Percentiles rank a stretch among this genome's conserved stretches.
Conservation (phyloP, 1,140 invertebrate genomes). For the Gyrodactylus bullatarudis region DNA sequence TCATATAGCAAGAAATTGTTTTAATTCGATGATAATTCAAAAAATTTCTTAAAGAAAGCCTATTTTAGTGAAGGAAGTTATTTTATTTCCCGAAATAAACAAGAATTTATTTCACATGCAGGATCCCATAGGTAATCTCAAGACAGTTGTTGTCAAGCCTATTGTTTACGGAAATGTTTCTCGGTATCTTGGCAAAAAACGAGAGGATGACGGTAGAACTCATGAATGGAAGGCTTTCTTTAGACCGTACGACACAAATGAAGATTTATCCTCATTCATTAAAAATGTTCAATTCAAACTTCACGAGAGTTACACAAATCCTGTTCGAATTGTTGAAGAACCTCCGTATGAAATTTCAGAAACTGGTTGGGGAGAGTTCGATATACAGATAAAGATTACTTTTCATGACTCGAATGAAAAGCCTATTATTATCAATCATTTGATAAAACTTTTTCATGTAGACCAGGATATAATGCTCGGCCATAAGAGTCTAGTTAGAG, state of each 20-base stretch:
- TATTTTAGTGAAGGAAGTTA: too few relatives aligned
- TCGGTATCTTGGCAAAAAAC: slow-evolving; percentile 68
- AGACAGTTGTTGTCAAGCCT: slow-evolving; percentile 38
- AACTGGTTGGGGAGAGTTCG: slow-evolving; percentile 98
- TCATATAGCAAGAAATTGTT: too few relatives aligned
- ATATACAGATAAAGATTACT: slow-evolving; percentile 85
- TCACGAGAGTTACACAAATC: slow-evolving; percentile 81
- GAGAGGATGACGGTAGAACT: slow-evolving; percentile 91
- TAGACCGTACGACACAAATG: slow-evolving; percentile 29
- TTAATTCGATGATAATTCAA: too few relatives aligned
- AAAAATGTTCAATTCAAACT: slow-evolving; percentile 90
- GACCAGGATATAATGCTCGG: slow-evolving; percentile 24
- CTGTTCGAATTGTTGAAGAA: slow-evolving; percentile 52
- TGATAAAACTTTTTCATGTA: slow-evolving; percentile 52
- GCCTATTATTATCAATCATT: slow-evolving; percentile 69
- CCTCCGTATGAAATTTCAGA: slow-evolving; percentile 87
- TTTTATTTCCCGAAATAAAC: too few relatives aligned
- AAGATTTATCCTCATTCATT: slow-evolving; percentile 62
- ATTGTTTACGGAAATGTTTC: slow-evolving; percentile 86
- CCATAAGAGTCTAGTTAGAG: slow-evolving; percentile 48
- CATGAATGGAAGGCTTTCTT: slow-evolving; percentile 95
- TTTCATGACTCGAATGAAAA: slow-evolving; percentile 82
- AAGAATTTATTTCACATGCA: too few relatives aligned
- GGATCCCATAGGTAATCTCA: neutral
- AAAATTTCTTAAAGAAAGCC: too few relatives aligned